Evolutionary conservation across 2,888 invertebrate species (phyloP).

Genomic region (Protophormia terraenovae): DNA sequence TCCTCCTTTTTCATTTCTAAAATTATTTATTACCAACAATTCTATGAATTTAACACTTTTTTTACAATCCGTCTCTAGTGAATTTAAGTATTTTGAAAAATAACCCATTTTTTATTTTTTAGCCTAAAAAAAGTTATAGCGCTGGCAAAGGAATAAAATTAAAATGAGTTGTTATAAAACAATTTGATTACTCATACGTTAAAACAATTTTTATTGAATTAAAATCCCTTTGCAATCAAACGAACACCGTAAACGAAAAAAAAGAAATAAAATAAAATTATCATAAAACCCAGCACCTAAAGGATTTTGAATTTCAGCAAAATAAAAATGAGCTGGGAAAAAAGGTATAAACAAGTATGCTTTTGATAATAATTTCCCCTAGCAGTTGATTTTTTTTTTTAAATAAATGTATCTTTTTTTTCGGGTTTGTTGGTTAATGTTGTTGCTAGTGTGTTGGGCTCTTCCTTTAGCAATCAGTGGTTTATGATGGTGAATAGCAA

Average conservation of each 20-base stretch:
- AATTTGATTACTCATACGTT: conserved; percentile 24
- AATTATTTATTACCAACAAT: neutral
- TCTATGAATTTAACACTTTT: neutral
- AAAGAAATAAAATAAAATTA: conserved; percentile 9
- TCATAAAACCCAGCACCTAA: conserved; percentile 20
- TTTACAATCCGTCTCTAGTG: neutral
- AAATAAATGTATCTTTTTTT: neutral
- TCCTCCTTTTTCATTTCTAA: neutral
- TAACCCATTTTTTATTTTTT: neutral
- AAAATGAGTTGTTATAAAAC: conserved; percentile 37
- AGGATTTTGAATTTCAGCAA: neutral
- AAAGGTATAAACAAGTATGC: neutral
- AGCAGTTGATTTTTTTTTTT: neutral
- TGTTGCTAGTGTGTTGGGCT: neutral
- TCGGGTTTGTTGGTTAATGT: neutral
- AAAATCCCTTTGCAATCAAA: conserved; percentile 59
- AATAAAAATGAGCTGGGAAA: neutral
- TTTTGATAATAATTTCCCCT: neutral
- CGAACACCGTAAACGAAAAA: neutral
- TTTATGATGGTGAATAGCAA: neutral
- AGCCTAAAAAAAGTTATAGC: neutral
- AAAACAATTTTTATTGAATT: conserved; percentile 29
- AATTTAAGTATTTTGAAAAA: neutral
- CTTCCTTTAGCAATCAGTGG: neutral
- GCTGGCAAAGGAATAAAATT: neutral